Evolutionary conservation across 2,888 invertebrate genomes (phyloP).

Genomic region (Volucella inanis): DNA sequence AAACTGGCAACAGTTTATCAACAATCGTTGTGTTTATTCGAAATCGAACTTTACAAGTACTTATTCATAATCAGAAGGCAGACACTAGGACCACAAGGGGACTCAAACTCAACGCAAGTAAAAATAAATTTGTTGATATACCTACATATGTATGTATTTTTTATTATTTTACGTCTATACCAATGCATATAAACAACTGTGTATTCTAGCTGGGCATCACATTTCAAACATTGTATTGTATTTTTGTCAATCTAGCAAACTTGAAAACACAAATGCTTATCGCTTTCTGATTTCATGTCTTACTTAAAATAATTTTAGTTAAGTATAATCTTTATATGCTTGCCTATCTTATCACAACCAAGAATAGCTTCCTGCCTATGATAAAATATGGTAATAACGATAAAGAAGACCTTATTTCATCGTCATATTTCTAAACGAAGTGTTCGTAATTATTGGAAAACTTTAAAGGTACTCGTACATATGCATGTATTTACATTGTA

Average conservation of each 20-base stretch:
- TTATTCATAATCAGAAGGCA: too few relatives aligned
- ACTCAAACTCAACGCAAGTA: too few relatives aligned
- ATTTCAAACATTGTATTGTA: conserved; percentile 6
- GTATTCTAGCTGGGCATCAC: conserved; percentile 2
- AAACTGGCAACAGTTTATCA: too few relatives aligned
- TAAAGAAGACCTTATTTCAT: conserved; percentile 50
- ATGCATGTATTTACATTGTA: background rate
- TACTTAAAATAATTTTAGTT: conserved; percentile 46
- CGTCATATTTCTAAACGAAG: conserved; percentile 1
- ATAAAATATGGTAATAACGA: conserved; percentile 22
- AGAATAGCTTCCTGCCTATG: conserved; percentile 55
- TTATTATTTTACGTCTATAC: too few relatives aligned
- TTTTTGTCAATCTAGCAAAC: conserved; percentile 36
- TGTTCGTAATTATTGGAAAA: too few relatives aligned
- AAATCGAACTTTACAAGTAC: too few relatives aligned
- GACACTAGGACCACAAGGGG: too few relatives aligned
- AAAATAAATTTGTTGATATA: too few relatives aligned
- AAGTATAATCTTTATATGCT: conserved; percentile 15
- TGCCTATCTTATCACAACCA: conserved; percentile 50
- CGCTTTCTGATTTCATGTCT: conserved; percentile 37
- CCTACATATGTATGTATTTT: too few relatives aligned
- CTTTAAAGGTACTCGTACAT: too few relatives aligned
- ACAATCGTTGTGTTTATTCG: too few relatives aligned
- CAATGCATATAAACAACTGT: background rate
- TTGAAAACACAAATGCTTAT: conserved; percentile 46